Base-by-base conservation (phyloP, 1,140 invertebrate species). In the Holotrichia oblita region DNA sequence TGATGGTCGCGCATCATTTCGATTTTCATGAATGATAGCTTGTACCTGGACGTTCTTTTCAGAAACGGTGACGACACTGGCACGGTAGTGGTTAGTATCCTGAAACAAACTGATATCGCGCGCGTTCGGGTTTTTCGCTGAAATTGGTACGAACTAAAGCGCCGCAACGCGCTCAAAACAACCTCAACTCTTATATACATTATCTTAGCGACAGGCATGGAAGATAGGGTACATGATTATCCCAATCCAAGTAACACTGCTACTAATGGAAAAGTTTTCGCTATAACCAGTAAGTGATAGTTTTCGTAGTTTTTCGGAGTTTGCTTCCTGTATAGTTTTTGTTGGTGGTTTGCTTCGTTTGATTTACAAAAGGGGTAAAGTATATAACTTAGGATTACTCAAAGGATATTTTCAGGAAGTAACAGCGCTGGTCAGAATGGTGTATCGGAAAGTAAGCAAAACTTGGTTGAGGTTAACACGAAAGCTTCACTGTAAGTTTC, bases 381-480 rank as follows among this genome's bases (percentile, higher is more conserved):
- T n/a, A 7, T 55, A 34, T 34, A 34, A 2, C 44, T 14, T 9
- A 9, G 3, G n/a, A 48, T 48, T 48, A 48, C 14, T n/a, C n/a
- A 55, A 55, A 55, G 61, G 61, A 27, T 69, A 10, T 69, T 69
- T 69, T 12, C 61, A 69, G 61, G 61, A 69, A 69, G 22, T 14
- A 22, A 34, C 14, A 27, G 8, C 6, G 22, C 17, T 14, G 27
- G 12, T 7, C n/a, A 77, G n/a, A 64, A 77, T 77, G 55, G 64
- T 61, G 27, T 75, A 27, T 44, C 73, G 22, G 42, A 76, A 73
- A 48, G 69, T 44, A 10, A 59, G 73, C 59, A 84, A 73, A 79
- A 82, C 34, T 73, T 84, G 10, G 81, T 84, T 14, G 80, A 79
- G 72, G 79, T 84, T 17, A 84, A 81, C 55, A 81, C 82, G 14